Evolutionary conservation across 2,888 invertebrate genomes (phyloP), one percentile per base, ranked within the genome.

Genomic region (Cylloceria caligata): DNA sequence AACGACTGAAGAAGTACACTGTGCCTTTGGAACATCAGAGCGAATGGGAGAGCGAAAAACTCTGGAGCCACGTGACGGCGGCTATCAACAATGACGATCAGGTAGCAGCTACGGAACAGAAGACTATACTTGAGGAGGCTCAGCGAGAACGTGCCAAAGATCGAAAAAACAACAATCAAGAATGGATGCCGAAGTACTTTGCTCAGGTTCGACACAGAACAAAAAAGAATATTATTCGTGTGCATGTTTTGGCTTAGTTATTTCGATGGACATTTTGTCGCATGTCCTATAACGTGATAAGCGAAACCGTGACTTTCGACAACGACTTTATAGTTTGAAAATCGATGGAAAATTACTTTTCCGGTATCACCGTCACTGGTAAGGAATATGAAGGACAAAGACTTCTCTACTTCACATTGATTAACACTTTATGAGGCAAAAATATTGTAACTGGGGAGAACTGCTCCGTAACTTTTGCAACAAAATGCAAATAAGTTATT

Each of bases 21-120:
- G 96, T 99, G 84, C 95, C 96, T 0, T 65, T 97, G 60, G 97
- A 97, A 0, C 93, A 95, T 16, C 98, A 98, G 90, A 94, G 94
- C 36, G 95, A 96, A 13, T 96, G 95, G 93, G 99, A 99, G 93
- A 98, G 98, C 11, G 97, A 98, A 92, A 95, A 95, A 86, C 94
- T 99, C 1, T 99, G 99, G 99, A 93, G 94, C 49, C 95, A 96
- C 86, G 98, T 99, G 0, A 97, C 98, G 0, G 95, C 96, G 71
- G 98, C 98, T 0, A 97, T 99, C 85, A 92, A 93, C 24, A 94
- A 95, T 11, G 97, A 97, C 79, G 98, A 99, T 93, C 94, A 96
- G 95, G 93, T 96, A 34, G 96, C 96, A 1, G 99, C 99, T 0
- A 99, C 99, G 0, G 97, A 97, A 79, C 97, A 98, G 90, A 99